These are phyloP conservation scores for Naja naja DNA, from an alignment of 2,113 vertebrate genomes.

Conservation along the genomic window DNA sequence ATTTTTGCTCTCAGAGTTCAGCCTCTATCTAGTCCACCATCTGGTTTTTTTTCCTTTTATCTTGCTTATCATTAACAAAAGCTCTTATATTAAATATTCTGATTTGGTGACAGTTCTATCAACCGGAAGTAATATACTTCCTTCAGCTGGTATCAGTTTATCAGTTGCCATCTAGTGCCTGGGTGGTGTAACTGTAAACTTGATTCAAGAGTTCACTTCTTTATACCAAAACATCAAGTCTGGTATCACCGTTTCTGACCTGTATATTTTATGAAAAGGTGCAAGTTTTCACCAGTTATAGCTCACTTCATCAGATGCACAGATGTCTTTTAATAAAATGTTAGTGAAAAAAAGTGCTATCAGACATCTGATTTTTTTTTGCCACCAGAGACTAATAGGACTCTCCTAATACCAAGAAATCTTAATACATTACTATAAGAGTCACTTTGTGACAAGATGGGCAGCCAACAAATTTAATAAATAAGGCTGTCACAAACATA, in stretches of 20 bases:
- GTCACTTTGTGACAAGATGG: neutral
- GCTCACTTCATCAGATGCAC: neutral
- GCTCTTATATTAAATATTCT: neutral
- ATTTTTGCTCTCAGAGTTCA: neutral
- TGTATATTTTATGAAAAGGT: neutral
- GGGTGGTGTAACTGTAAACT: neutral
- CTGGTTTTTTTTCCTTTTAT: neutral
- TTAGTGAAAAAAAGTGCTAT: neutral
- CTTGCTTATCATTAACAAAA: neutral
- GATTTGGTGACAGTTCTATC: neutral
- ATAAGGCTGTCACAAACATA: neutral
- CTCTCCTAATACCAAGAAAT: neutral
- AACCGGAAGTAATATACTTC: no score
- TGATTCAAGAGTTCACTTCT: neutral
- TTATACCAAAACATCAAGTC: neutral
- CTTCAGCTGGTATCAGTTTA: neutral
- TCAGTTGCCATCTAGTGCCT: neutral
- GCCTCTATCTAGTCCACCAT: neutral
- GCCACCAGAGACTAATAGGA: neutral
- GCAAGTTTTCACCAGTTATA: neutral
- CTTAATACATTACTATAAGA: neutral
- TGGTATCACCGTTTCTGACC: neutral
- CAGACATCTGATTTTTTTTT: neutral
- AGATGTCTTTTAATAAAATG: neutral
- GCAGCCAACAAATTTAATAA: neutral